phyloP scores from a whole-genome alignment of 2,113 vertebrate genomes.

The Nannobrachium achirus region DNA sequence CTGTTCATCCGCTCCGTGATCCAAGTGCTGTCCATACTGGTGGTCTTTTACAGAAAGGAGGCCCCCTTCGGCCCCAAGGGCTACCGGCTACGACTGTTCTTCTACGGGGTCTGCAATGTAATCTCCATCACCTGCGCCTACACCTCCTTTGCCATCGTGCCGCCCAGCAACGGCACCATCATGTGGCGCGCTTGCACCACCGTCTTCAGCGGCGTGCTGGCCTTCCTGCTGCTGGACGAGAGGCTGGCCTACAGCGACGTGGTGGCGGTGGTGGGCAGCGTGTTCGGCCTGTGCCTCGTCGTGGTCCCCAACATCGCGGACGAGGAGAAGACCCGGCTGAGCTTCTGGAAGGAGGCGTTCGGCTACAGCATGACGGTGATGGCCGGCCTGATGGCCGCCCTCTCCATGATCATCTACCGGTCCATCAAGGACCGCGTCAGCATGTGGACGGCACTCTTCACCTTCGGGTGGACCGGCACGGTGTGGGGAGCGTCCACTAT shows the following conservation, averaged over 20 bases:
- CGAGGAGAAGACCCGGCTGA: slow-evolving; percentile 88
- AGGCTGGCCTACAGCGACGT: slow-evolving; percentile 88
- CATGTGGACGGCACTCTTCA: slow-evolving; percentile 99
- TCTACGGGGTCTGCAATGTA: slow-evolving; percentile 96
- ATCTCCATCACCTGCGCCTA: slow-evolving; percentile 99
- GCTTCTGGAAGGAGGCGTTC: slow-evolving; percentile 97
- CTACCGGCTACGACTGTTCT: slow-evolving; percentile 91
- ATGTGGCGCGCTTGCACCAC: slow-evolving; percentile 99
- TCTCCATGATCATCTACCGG: slow-evolving; percentile 97
- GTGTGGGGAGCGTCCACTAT: slow-evolving; percentile 96
- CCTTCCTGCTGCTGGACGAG: slow-evolving; percentile 95
- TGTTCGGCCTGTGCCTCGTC: slow-evolving; percentile 93
- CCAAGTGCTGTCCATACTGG: slow-evolving; percentile 90
- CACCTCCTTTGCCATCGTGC: slow-evolving; percentile 97
- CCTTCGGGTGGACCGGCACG: slow-evolving; percentile 96
- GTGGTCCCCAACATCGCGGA: slow-evolving; percentile 94
- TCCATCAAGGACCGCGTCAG: slow-evolving; percentile 95
- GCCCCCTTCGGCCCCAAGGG: slow-evolving; percentile 94
- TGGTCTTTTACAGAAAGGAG: slow-evolving; percentile 92
- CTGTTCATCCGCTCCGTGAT: slow-evolving; percentile 97
- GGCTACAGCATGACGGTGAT: slow-evolving; percentile 97
- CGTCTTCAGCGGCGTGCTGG: slow-evolving; percentile 93
- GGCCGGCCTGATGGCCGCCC: slow-evolving; percentile 94
- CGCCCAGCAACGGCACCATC: slow-evolving; percentile 95
- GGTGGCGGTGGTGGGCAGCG: slow-evolving; percentile 88